Conservation (phyloP, 2,888 invertebrate genomes). For the Sarcophaga subvicina region DNA sequence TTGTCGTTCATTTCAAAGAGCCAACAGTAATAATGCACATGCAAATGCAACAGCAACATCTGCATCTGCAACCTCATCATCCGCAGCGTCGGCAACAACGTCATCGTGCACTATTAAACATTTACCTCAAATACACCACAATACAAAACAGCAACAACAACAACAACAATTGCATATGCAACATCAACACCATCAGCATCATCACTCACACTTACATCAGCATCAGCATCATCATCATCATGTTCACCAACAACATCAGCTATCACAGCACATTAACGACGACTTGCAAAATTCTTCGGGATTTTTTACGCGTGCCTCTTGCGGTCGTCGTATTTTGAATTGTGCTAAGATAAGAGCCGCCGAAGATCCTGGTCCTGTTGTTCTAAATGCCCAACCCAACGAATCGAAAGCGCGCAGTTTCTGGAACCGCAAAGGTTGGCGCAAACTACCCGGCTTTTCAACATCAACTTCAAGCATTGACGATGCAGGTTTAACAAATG, state of each 20-base stretch:
- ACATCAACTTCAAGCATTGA: conserved; percentile 88
- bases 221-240: neutral
- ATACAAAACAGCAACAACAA: conserved; percentile 70
- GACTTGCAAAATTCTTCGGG: conserved; percentile 69
- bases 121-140: conserved; percentile 68
- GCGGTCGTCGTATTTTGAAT: conserved; percentile 81
- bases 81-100: conserved; percentile 12
- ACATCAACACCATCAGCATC: conserved; percentile 57
- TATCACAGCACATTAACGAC: conserved; percentile 25
- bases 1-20: conserved; percentile 80
- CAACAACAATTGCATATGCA: conserved; percentile 5
- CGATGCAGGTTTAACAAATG: conserved; percentile 84
- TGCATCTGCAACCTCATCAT: conserved; percentile 12
- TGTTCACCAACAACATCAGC: conserved; percentile 10
- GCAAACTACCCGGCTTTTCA: conserved; percentile 89
- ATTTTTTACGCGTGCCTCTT: conserved; percentile 80
- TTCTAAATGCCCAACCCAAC: conserved; percentile 70
- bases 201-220: conserved; percentile 19
- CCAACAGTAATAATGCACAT: conserved; percentile 46
- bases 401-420: conserved; percentile 83
- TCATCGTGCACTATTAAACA: conserved; percentile 61
- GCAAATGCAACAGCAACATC: conserved; percentile 16
- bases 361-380: conserved; percentile 81
- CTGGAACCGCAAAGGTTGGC: conserved; percentile 91
- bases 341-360: conserved; percentile 82